Base-by-base conservation (phyloP, 2,888 invertebrate genomes). In the Himalopsyche japonica region DNA sequence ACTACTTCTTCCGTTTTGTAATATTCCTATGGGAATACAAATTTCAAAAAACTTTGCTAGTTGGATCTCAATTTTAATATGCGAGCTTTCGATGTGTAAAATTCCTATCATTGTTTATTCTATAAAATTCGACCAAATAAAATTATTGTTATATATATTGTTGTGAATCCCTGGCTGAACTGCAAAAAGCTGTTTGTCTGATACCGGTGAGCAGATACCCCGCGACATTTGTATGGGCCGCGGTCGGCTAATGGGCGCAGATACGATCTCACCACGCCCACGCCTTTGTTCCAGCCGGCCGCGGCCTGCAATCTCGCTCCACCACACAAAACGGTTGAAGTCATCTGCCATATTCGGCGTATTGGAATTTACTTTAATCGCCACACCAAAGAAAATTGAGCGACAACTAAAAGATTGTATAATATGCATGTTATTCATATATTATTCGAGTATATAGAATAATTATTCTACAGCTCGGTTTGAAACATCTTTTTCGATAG, bases 161-260 rank as follows among this genome's bases (percentile, higher is more conserved):
- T 57, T 57, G 20, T 10, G 57, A 57, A 24, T 57, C 57, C 57
- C 57, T 57, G 57, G 20, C 7, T 20, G 57, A 57, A 57, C 57
- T 57, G 57, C 57, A 57, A 57, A 57, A 57, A 57, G 20, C 57
- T 24, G 57, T 57, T 24, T 57, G 57, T 57, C 57, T 57, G 57
- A 57, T 57, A 57, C 57, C 57, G 57, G 57, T 57, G 82, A 79
- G 64, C 57, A 82, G 82, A 82, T 82, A 57, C 24, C 57, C 57
- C 57, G 79, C 57, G 57, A 77, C 34, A 57, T 57, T 57, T 57
- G 57, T 57, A 57, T 57, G 57, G 77, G 82, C 82, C 32, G 15
- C 48, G 83, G 79, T 43, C 64, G 70, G 79, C 83, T 80, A 82
- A 82, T 82, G 82, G 82, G 78, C 32, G 79, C 48, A 78, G 82